Base-by-base conservation (phyloP, 2,113 vertebrate genomes). In the Eublepharis macularius region DNA sequence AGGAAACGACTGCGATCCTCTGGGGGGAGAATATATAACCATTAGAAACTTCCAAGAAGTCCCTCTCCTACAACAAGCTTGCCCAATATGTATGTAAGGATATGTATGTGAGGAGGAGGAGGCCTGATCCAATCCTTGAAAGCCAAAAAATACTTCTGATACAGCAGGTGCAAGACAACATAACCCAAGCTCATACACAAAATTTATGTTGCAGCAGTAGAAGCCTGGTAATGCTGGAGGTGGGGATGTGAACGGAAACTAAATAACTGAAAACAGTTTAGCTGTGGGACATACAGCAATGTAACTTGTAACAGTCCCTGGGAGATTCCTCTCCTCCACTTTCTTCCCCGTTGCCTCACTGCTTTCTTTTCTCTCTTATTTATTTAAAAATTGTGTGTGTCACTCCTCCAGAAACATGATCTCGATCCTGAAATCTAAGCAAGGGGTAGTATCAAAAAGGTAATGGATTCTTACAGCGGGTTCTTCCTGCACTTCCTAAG, bases 1-100 rank as follows among this genome's bases (percentile, higher is more conserved):
- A 99, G 96, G 95, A 99, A 99, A 81, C 99, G 97, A 94, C 99
- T 99, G 54, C 99, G 98, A 93, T 99, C 99, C 98, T 99, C 98
- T 99, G 94, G 80, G 90, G 95, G 87, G 87, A 76, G 78, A 73
- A 87, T 90, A 65, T 76, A 94, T 63, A 80, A 85, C 54, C 32
- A 2, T 2, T 7, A 19, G 54, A 70, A 14, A 49, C 39, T 69
- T 4, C 43, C 2, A 11, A 26, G 43, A 70, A 47, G 32, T 76
- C 11, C 12, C 88, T 60, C 34, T 57, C 26, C 8, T n/a, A 34
- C 49, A n/a, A n/a, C 65, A 47, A 70, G 77, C 6, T n/a, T 86
- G 68, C 10, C 6, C 11, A 49, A 17, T 36, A 79, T 26, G 24
- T 43, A 80, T 17, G 41, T 73, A 49, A 54, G 32, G 4, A 36